These are phyloP conservation scores for Hydrolagus colliei DNA, from an alignment of 2,797 vertebrate species.

Conservation along the genomic window DNA sequence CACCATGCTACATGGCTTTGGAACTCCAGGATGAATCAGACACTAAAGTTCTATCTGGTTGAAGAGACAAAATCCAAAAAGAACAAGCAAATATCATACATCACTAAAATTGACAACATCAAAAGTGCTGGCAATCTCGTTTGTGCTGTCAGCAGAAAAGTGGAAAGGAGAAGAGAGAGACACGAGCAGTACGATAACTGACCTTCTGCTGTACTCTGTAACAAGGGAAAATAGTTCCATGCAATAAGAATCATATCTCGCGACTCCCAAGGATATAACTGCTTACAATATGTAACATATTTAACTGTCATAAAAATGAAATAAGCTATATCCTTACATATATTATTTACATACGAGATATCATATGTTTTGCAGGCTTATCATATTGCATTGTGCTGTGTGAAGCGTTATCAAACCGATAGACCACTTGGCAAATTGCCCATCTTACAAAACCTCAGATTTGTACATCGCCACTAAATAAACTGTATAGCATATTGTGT, in stretches of 20 bases:
- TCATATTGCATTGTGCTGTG: neutral
- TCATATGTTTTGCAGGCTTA: neutral
- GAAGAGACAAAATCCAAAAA: too few relatives aligned
- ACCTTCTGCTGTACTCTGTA: neutral
- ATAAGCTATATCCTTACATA: neutral
- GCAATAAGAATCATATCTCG: too few relatives aligned
- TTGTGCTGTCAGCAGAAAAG: neutral
- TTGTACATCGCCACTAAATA: neutral
- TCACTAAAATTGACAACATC: too few relatives aligned
- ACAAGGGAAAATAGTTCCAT: too few relatives aligned
- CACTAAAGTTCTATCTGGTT: too few relatives aligned
- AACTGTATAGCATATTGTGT: slow-evolving; percentile 10
- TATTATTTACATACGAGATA: neutral
- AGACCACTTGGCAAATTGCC: slow-evolving; percentile 5
- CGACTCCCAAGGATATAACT: neutral
- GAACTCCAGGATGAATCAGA: too few relatives aligned
- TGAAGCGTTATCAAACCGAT: neutral
- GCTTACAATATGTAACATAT: neutral
- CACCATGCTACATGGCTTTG: too few relatives aligned
- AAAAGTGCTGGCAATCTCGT: too few relatives aligned
- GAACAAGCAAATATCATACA: too few relatives aligned
- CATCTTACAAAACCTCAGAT: slow-evolving; percentile 1
- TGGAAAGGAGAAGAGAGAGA: neutral
- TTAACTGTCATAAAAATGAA: neutral
- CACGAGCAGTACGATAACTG: neutral